Base-by-base conservation (phyloP, 2,113 vertebrate genomes). In the Sceloporus tristichus region DNA sequence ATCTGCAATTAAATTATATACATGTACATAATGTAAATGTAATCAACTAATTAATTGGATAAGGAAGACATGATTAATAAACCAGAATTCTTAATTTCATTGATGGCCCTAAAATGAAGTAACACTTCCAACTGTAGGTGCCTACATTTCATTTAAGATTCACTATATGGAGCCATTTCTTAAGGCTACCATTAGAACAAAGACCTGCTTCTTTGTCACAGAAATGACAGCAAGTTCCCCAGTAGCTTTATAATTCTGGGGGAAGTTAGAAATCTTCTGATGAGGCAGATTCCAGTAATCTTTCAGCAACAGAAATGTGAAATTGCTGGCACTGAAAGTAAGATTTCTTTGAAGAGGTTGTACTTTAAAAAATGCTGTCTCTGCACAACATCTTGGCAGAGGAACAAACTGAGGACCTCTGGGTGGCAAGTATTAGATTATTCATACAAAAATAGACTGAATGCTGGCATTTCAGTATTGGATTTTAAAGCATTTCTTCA, bases 401-500 rank as follows among this genome's bases (percentile, higher is more conserved):
- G 92, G 92, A 93, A 90, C 87, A 89, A 94, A 95, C 84, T 62
- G 68, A 93, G 62, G 93, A 96, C 94, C 93, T 91, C 93, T 94
- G 95, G 94, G 95, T 95, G 93, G 92, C 92, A 94, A 92, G 87
- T 88, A 96, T 94, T 92, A 92, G 80, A 88, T 93, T 95, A 96
- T 93, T 95, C 92, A 94, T 90, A 93, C 85, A 95, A 95, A 96
- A 96, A 95, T 86, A 95, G 94, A 95, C 93, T 90, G 94, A 95
- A 95, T 89, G 92, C 25, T 91, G 86, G 89, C 93, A 90, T 93
- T 95, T 95, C 92, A 95, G 94, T 94, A 95, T 10, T 91, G 89
- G 87, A 90, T 94, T 92, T 90, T 92, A 91, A 94, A 94, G 75
- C 90, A 91, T 86, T 87, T 88, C 89, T 91, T 95, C 93, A 94